Conservation (phyloP, 2,113 vertebrate genomes). For the Actinemys pallida region DNA sequence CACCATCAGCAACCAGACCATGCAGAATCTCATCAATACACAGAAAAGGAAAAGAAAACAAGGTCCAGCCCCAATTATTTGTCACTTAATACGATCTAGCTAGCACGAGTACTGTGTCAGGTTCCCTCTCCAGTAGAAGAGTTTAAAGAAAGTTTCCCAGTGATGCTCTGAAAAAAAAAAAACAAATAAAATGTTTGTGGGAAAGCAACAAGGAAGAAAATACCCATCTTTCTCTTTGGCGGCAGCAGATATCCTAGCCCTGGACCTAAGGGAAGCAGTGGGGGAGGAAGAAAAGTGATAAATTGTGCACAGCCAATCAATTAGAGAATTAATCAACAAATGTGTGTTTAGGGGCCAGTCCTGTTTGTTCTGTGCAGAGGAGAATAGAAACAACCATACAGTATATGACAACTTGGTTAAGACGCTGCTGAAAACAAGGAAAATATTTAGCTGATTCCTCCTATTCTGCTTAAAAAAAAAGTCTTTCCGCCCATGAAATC, state of each 20-base stretch:
- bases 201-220: constrained; percentile 56
- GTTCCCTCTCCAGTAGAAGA: constrained; percentile 55
- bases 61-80: constrained; percentile 72
- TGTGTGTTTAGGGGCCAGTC: constrained; percentile 64
- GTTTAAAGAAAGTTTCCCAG: constrained; percentile 58
- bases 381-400: constrained; percentile 14
- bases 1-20: constrained; percentile 50
- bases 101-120: constrained; percentile 51
- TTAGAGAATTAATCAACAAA: neutral
- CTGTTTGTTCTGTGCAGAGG: constrained; percentile 38
- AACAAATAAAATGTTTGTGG: neutral
- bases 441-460: constrained; percentile 31
- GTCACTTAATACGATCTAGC: constrained; percentile 57
- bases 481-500: neutral
- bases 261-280: constrained; percentile 34
- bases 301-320: constrained; percentile 2
- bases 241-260: constrained; percentile 38
- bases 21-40: constrained; percentile 65
- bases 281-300: constrained; percentile 46
- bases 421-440: constrained; percentile 26
- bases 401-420: neutral
- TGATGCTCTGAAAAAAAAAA: constrained; percentile 53
- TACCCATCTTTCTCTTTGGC: constrained; percentile 57
- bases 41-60: constrained; percentile 55
- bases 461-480: neutral